Evolutionary conservation across 2,888 invertebrate genomes (phyloP), one percentile per base, ranked within the genome.

Genomic region (Pogonocherus hispidulus): DNA sequence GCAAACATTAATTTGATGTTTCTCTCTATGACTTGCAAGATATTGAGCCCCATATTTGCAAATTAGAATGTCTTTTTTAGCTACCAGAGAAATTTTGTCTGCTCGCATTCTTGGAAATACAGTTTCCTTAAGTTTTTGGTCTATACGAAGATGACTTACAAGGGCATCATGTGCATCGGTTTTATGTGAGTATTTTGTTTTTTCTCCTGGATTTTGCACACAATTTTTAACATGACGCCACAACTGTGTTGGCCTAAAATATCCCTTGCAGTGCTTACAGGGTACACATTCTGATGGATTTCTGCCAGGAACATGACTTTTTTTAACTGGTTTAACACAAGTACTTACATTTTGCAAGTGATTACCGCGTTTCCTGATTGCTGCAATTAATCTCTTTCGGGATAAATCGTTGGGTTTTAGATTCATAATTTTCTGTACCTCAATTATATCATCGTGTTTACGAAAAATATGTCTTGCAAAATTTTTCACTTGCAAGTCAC

Each of bases 21-120:
- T 73, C 66, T 76, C 73, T 57, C 72, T 49, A 55, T 76, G 71
- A 20, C 16, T 66, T 67, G 70, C 72, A 1, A 72, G 54, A 47
- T 76, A 78, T 32, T 70, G 75, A n/a, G n/a, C n/a, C n/a, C n/a
- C n/a, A 68, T 66, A 76, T 18, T 71, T 73, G 32, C 71, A 63
- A 46, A 71, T 68, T 14, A 71, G 9, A 14, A 27, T 19, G 35
- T 59, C 47, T 14, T 59, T 46, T 46, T 59, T 9, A n/a, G 47
- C 59, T 11, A 20, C 46, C 11, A 59, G 47, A 14, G 59, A 59
- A 18, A 59, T 19, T 16, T 47, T n/a, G 19, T 59, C 63, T 23
- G 41, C 22, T 16, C 35, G 6, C 37, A 63, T 63, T 44, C 63
- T 52, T 41, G 63, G 54, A 32, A 63, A 63, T 18, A 63, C 52